Evolutionary conservation across 1,140 invertebrate species (phyloP).

Genomic region (Trichonephila inaurata): DNA sequence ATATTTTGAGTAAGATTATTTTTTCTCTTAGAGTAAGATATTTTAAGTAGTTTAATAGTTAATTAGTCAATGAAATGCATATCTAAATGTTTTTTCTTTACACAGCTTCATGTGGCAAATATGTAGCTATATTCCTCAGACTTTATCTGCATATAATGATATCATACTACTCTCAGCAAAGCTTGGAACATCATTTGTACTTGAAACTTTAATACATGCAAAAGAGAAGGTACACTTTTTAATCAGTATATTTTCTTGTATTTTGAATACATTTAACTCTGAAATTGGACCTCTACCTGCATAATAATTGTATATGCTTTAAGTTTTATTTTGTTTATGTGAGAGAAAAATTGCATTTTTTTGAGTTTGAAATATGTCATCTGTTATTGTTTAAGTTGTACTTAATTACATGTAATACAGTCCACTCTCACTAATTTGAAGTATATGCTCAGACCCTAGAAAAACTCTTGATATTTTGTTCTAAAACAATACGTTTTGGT

Average conservation of each 20-base stretch:
- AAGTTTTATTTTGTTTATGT: too few species aligned
- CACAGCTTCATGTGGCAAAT: conserved; percentile 97
- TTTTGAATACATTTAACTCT: too few species aligned
- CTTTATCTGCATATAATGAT: conserved; percentile 87
- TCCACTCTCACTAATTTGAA: too few species aligned
- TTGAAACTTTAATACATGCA: conserved; percentile 97
- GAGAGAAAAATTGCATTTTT: too few species aligned
- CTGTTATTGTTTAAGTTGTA: too few species aligned
- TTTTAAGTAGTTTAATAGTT: not conserved
- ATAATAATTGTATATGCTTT: too few species aligned
- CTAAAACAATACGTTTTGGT: too few species aligned
- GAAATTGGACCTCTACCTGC: too few species aligned
- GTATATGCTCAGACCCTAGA: too few species aligned
- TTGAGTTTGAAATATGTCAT: too few species aligned
- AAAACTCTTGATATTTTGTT: too few species aligned
- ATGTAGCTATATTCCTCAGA: conserved; percentile 95
- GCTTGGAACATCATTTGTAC: conserved; percentile 95
- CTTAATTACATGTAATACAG: too few species aligned
- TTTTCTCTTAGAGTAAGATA: not conserved
- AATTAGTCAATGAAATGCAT: not conserved
- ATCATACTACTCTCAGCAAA: conserved; percentile 92
- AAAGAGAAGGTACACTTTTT: conserved; percentile 90
- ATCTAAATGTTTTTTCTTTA: conserved; percentile 75
- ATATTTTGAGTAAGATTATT: conserved; percentile 90
- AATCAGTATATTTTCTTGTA: not conserved